Base-by-base conservation (phyloP, 2,888 invertebrate genomes). In the Thecophora atra region DNA sequence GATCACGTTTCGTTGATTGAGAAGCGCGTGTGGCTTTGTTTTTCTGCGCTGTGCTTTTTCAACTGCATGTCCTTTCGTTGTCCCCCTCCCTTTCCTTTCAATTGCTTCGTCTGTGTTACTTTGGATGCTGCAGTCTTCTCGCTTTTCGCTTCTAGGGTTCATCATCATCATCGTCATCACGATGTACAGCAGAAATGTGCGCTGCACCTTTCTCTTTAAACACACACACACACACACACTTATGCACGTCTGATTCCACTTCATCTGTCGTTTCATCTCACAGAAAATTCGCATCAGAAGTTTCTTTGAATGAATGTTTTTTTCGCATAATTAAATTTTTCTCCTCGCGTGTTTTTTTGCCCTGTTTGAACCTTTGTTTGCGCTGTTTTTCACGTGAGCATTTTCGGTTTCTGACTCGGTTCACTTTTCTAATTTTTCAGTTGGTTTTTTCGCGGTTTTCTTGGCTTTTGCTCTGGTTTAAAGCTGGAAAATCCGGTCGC, bases 1-100 rank as follows among this genome's bases (percentile, higher is more conserved):
- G 52, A 52, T 66, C 65, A 66, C 65, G 65, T 66, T 66, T 66
- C 28, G 65, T 52, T 51, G 52, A 51, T 51, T 52, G 26, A 52
- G 65, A 21, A 24, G 7, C 37, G 37, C 37, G 17, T 47, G 4
- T 44, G 21, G 15, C 42, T 42, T 47, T 47, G 24, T 42, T 24
- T 42, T 21, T 19, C 63, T 44, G 42, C 24, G 15, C 37, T 44
- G 42, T 47, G 15, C 37, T 37, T 30, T 19, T n/a, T n/a, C 15
- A 19, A 17, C 37, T 47, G 19, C 44, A 1, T 24, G 15, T 47
- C 24, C 47, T 19, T 11, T 24, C 19, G n/a, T 30, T 60, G 30
- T 42, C 37, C 15, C n/a, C 6, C 21, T 15, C 13, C 11, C 37
- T 63, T 5, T 37, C 19, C 7, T 63, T 37, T 2, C 8, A 13